phyloP scores from a whole-genome alignment of 2,888 invertebrate genomes.

The Arctia plantaginis region DNA sequence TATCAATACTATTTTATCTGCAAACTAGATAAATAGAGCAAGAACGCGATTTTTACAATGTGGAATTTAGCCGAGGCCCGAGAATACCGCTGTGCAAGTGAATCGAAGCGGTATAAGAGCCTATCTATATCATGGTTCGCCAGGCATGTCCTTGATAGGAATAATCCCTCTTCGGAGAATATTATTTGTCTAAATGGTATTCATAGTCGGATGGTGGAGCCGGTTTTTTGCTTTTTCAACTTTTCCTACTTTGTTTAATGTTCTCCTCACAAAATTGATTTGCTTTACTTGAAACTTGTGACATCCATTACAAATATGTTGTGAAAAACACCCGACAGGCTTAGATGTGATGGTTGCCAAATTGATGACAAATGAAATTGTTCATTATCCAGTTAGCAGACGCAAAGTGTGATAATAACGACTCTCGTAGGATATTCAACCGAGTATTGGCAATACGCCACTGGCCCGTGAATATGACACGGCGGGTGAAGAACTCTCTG shows the following conservation, averaged over 20 bases:
- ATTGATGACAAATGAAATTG: constrained; percentile 58
- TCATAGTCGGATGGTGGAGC: neutral
- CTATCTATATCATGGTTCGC: neutral
- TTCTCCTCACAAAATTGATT: neutral
- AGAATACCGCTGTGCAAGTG: neutral
- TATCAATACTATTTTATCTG: neutral
- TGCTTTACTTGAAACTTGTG: neutral
- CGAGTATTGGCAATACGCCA: constrained; percentile 73
- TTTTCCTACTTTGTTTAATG: neutral
- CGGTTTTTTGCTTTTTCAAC: no score
- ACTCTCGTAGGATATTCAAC: constrained; percentile 61
- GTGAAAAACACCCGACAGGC: neutral
- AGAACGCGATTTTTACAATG: neutral
- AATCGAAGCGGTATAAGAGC: neutral
- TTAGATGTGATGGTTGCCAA: neutral
- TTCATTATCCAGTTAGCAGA: constrained; percentile 60
- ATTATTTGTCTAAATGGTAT: neutral
- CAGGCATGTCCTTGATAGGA: neutral
- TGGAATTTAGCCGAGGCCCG: neutral
- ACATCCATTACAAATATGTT: neutral
- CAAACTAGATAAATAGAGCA: neutral
- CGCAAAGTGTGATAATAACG: constrained; percentile 62
- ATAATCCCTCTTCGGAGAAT: neutral
- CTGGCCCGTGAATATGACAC: constrained; percentile 56
- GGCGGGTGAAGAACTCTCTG: constrained; percentile 44